Evolutionary conservation across 2,113 vertebrate species (phyloP).

Genomic region (Menidia beryllina): DNA sequence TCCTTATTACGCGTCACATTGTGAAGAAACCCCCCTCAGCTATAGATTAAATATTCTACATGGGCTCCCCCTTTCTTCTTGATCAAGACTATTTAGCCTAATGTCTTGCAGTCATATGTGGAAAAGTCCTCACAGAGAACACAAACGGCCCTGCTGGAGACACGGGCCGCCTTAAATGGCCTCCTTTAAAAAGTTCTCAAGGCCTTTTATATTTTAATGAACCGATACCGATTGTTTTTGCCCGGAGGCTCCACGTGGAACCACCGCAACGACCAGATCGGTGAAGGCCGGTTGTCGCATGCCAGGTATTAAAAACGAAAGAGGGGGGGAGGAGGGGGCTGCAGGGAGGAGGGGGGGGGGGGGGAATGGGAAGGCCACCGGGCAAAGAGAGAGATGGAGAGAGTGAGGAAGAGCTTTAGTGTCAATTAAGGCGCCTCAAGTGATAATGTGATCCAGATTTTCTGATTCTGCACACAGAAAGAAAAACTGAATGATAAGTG

Average conservation of each 20-base stretch:
- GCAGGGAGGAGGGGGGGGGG: too few relatives aligned
- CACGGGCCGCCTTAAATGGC: conserved; percentile 31
- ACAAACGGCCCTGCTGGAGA: conserved; percentile 18
- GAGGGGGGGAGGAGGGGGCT: neutral
- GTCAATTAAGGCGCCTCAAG: conserved; percentile 37
- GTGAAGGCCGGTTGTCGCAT: conserved; percentile 75
- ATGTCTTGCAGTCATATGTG: conserved; percentile 10
- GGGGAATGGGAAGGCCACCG: conserved; percentile 47
- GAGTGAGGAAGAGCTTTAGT: conserved; percentile 44
- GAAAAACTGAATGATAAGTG: neutral
- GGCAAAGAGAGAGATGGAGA: conserved; percentile 38
- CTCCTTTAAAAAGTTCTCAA: conserved; percentile 70
- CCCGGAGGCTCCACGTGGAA: conserved; percentile 74
- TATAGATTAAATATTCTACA: conserved; percentile 12
- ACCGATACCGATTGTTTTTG: conserved; percentile 74
- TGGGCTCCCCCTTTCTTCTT: conserved; percentile 14
- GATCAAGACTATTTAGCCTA: conserved; percentile 32
- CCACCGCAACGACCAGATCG: conserved; percentile 59
- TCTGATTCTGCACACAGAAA: neutral
- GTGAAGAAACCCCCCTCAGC: neutral
- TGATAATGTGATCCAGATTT: conserved; percentile 12
- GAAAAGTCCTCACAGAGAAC: conserved; percentile 12
- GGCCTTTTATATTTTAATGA: conserved; percentile 77
- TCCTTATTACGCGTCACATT: neutral
- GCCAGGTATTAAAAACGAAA: conserved; percentile 64